These are phyloP conservation scores for Pachyseris speciosa DNA, from an alignment of 64 coral and sea anemone genomes.

Conservation along the genomic window DNA sequence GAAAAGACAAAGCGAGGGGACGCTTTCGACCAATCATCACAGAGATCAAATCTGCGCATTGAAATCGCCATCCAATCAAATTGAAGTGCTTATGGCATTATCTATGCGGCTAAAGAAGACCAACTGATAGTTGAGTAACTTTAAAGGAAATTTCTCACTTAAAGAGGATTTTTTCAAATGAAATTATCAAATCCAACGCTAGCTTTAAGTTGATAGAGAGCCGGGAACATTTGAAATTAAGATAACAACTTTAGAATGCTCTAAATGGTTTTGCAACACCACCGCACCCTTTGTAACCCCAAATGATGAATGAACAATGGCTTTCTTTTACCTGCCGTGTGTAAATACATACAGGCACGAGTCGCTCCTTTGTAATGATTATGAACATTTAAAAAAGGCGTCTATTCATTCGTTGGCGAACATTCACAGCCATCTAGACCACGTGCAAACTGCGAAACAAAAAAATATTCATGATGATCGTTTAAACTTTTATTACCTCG, in stretches of 20 bases:
- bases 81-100: conserved; percentile 19
- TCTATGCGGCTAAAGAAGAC: conserved; percentile 44
- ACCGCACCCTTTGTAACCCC: conserved; percentile 11
- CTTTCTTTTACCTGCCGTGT: conserved; percentile 48
- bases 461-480: conserved; percentile 11
- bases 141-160: background rate
- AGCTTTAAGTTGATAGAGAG: background rate
- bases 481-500: background rate
- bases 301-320: conserved; percentile 34
- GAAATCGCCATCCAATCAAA: conserved; percentile 34
- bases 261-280: background rate
- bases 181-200: background rate
- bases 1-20: conserved; percentile 9
- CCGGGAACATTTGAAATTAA: background rate
- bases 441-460: conserved; percentile 16
- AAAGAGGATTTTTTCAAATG: background rate
- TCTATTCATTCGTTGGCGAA: conserved; percentile 23
- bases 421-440: conserved; percentile 25
- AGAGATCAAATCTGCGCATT: conserved; percentile 29
- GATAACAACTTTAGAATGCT: background rate
- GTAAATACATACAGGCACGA: conserved; percentile 44
- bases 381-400: conserved; percentile 27
- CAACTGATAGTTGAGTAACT: conserved; percentile 20
- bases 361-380: conserved; percentile 28
- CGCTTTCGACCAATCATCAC: conserved; percentile 33